Percentiles rank a stretch among this genome's conserved stretches.
Conservation (phyloP, 2,888 invertebrate species). For the Lucinisca nassula region DNA sequence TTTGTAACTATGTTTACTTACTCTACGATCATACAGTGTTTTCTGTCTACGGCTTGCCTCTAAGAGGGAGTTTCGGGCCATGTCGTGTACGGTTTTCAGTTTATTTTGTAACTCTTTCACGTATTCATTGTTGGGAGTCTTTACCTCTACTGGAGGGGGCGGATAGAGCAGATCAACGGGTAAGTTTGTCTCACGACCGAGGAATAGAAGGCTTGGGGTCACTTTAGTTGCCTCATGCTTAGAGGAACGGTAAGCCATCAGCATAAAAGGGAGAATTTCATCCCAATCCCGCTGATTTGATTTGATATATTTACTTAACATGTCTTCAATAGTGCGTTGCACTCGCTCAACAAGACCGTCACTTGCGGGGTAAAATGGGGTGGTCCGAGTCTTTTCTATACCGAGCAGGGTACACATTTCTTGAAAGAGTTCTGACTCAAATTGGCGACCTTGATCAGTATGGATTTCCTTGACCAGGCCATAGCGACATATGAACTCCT, state of each 20-base stretch:
- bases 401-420: not conserved
- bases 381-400: not conserved
- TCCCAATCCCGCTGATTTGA: conserved; percentile 11
- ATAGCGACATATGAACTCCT: not conserved
- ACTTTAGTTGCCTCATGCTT: not conserved
- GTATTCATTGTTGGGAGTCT: not conserved
- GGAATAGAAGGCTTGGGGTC: not conserved
- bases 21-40: not conserved
- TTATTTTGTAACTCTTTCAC: not conserved
- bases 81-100: not conserved
- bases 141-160: not conserved
- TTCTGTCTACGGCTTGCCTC: conserved; percentile 7
- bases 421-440: not conserved
- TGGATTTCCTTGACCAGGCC: not conserved
- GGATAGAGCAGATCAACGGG: conserved; percentile 3
- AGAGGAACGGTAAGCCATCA: not conserved
- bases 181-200: not conserved
- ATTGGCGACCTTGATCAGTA: not conserved
- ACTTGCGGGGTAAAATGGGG: not conserved
- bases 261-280: conserved; percentile 2
- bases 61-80: not conserved
- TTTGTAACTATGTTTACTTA: not conserved
- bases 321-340: not conserved
- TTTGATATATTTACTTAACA: not conserved
- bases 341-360: conserved; percentile 2